Base-by-base conservation (phyloP, 2,888 invertebrate species). In the Meganola albula region DNA sequence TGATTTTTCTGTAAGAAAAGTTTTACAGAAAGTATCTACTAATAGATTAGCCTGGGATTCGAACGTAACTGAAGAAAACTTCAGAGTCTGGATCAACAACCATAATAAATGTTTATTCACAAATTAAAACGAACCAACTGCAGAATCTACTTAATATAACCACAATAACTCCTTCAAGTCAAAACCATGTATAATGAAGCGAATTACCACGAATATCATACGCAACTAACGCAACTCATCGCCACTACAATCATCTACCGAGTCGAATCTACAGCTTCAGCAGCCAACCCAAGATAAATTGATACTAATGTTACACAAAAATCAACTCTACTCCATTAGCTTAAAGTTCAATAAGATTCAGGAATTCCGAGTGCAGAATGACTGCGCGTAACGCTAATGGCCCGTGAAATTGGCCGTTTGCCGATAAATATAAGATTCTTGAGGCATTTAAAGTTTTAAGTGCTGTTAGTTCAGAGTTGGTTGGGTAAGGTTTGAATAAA, bases 321-420 rank as follows among this genome's bases (percentile, higher is more conserved):
- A 31, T 14, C 11, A 34, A 51, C 49, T 34, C 48, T 66, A 50
- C 2, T 0, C 0, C 1, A 0, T 5, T 1, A 1, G 0, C 0
- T 26, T 51, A 58, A 45, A 24, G 49, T 41, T 7, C 9, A 20
- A 14, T 9, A 2, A 11, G 22, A 3, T 16, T 12, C 14, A 25
- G n/a, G 9, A 3, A 20, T 20, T 20, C n/a, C 30, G 25, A 56
- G 37, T 55, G 55, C 46, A 51, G 49, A 63, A 62, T 63, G 64
- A 70, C 58, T 58, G 58, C 59, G 63, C 69, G 63, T 71, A 62
- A 40, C 49, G 47, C 65, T 75, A 75, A 75, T 74, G 69, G 71
- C 31, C 63, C 74, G 58, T 74, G 74, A 75, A 74, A 74, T 75
- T 72, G 74, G 59, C 61, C 59, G 58, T 60, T 70, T 61, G 68